Evolutionary conservation across 37 sponge, comb jelly and placozoan genomes (phyloP), one percentile per base, ranked within the genome.

Genomic region (Petrosia ficiformis): DNA sequence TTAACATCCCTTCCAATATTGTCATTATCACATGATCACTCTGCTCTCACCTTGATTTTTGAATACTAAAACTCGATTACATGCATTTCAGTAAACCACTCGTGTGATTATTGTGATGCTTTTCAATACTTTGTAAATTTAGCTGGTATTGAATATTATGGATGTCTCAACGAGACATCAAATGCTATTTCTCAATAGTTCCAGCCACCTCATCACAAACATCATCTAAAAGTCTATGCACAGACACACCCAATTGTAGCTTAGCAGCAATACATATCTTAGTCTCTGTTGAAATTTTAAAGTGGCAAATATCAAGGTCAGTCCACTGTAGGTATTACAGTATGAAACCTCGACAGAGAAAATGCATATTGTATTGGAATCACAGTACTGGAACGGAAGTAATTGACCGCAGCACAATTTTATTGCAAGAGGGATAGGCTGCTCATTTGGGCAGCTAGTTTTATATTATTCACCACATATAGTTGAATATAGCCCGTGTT

Each of bases 31-130:
- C n/a, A n/a, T n/a, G n/a, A n/a, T n/a, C n/a, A n/a, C n/a, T n/a
- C n/a, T n/a, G n/a, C n/a, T n/a, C n/a, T n/a, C n/a, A 48, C 63
- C 63, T 61, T 61, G 63, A 61, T 61, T 61, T 61, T 70, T 42
- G n/a, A 61, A 61, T 22, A 70, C 26, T 24, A 70, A 39, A 39
- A 70, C 71, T 4, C 16, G 42, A 42, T 70, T 42, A 2, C 41
- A 39, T 33, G 32, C 68, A 67, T 67, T 33, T 67, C 68, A 29
- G 30, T 8, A 24, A 67, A 24, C 68, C 68, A n/a, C n/a, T n/a
- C n/a, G n/a, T n/a, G n/a, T 24, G 25, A 70, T 70, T 44, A 70
- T 70, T 42, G 6, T 39, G 71, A 42, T 70, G 71, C 42, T 42
- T 70, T 42, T 70, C 25, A 29, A 39, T 42, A n/a, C 71, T 42